Conservation (phyloP, 2,797 vertebrate genomes). For the Rhabdophis nuchalis region DNA sequence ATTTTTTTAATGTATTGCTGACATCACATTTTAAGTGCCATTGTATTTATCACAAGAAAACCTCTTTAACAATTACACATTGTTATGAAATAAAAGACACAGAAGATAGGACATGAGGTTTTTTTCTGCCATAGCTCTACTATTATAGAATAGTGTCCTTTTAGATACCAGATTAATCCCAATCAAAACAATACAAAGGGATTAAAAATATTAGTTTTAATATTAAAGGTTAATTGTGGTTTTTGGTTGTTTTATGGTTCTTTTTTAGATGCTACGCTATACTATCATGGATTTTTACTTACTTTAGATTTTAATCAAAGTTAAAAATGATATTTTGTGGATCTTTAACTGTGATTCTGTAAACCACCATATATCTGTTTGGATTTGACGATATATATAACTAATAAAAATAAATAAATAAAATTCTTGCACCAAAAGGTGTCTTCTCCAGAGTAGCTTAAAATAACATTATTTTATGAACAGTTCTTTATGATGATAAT, state of each 20-base stretch:
- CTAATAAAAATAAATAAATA: background rate
- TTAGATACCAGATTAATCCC: background rate
- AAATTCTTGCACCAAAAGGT: slow-evolving; percentile 20
- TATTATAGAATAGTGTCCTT: background rate
- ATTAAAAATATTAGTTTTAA: background rate
- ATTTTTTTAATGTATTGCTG: background rate
- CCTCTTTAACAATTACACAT: background rate
- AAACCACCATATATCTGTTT: background rate
- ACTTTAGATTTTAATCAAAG: background rate
- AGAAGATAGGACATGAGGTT: background rate
- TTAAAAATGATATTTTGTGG: background rate
- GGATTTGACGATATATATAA: background rate
- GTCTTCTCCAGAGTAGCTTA: slow-evolving; percentile 27
- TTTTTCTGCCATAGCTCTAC: background rate
- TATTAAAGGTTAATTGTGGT: background rate
- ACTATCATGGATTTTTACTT: background rate
- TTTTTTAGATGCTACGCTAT: background rate
- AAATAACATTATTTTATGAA: slow-evolving; percentile 40
- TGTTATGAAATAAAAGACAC: background rate
- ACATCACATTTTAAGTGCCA: background rate
- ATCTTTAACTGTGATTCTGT: background rate
- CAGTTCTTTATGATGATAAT: slow-evolving; percentile 52
- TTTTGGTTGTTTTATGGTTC: background rate
- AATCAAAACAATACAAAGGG: background rate
- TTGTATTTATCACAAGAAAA: background rate